Conservation (phyloP, 2,797 vertebrate species). For the Anomalospiza imberbis region DNA sequence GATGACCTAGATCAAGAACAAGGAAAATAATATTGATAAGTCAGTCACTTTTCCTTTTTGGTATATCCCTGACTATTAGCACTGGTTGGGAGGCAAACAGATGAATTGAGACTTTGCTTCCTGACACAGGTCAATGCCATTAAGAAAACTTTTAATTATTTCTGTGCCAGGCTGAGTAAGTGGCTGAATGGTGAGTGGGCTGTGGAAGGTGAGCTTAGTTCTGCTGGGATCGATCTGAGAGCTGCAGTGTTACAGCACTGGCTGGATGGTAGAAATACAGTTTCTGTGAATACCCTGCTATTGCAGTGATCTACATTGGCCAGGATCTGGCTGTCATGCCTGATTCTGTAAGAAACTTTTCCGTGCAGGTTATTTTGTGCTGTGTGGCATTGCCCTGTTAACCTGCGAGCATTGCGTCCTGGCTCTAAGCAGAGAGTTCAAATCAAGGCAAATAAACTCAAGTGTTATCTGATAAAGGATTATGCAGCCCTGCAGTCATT, state of each 20-base stretch:
- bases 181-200: not conserved
- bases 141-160: conserved; percentile 32
- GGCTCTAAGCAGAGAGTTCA: conserved; percentile 12
- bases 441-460: conserved; percentile 29
- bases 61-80: not conserved
- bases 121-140: not conserved
- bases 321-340: not conserved
- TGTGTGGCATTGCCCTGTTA: not conserved
- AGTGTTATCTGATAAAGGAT: not conserved
- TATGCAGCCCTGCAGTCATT: conserved; percentile 40
- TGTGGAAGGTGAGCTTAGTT: not conserved
- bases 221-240: not conserved
- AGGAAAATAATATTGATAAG: conserved; percentile 64
- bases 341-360: not conserved
- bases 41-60: conserved; percentile 32
- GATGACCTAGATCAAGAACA: conserved; percentile 68
- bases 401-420: not conserved
- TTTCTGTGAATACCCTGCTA: not conserved
- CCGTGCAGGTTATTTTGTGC: not conserved
- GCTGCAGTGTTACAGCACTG: not conserved
- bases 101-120: conserved; percentile 22
- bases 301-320: not conserved
- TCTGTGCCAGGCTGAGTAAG: not conserved
- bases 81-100: not conserved
- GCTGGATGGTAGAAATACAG: not conserved